These are phyloP conservation scores for Microplitis demolitor DNA, from an alignment of 1,140 invertebrate genomes.

Conservation along the genomic window DNA sequence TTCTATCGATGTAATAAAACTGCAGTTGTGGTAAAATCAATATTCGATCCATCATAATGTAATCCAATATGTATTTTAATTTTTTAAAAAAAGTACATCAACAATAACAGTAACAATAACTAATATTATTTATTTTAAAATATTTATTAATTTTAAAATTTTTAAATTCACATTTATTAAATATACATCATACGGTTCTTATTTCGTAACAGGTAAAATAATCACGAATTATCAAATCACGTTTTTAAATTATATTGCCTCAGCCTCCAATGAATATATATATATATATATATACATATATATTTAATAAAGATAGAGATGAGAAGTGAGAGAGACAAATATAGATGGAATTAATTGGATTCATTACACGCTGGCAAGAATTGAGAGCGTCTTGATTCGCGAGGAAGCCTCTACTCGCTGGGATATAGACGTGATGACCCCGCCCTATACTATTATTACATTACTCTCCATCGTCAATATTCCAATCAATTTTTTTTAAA, in stretches of 20 bases:
- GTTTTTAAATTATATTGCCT: no score
- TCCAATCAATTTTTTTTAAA: background rate
- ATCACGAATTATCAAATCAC: background rate
- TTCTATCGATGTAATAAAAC: background rate
- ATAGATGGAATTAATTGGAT: conserved; percentile 11
- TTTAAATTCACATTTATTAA: no score
- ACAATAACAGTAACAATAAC: no score
- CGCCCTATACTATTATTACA: conserved; percentile 5
- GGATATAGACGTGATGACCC: background rate
- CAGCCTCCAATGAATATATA: no score
- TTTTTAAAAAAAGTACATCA: no score
- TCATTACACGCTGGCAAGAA: background rate
- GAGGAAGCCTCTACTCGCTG: background rate
- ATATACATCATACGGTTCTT: no score
- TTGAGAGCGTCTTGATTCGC: background rate
- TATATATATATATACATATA: background rate
- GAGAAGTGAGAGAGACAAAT: background rate
- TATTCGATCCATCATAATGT: background rate
- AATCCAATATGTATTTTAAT: no score
- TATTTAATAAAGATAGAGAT: background rate
- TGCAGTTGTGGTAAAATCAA: background rate
- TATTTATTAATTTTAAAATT: no score
- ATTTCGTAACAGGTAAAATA: background rate
- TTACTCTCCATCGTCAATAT: background rate
- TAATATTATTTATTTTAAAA: no score